Evolutionary conservation across 2,113 vertebrate genomes (phyloP), one percentile per base, ranked within the genome.

Genomic region (Plectropomus leopardus): DNA sequence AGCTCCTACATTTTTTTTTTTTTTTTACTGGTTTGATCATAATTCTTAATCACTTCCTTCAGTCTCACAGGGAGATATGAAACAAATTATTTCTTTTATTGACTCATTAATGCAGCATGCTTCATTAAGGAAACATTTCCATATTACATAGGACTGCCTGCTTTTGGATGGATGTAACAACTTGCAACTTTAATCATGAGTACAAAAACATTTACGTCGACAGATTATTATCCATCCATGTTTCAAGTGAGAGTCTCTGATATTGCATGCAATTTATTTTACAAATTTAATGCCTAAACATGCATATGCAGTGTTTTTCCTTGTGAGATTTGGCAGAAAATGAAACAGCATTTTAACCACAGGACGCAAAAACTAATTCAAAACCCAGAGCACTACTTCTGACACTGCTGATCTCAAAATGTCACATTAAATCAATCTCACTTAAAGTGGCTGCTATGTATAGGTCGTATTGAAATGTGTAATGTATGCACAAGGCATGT

Each of bases 321-420:
- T 11, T 5, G 4, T 28, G 17, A 44, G 28, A 30, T 72, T 51
- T 51, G 57, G 34, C 30, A 44, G 13, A 23, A 65, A 40, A 30
- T 50, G 10, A 64, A 81, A 63, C 3, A 1, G 36, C 19, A 16
- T 73, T 83, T 60, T 34, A 48, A 79, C 48, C 1, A 7, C 51
- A 69, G 4, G 48, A 30, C 21, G 28, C 21, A 71, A 59, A 47
- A 32, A 70, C 13, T 64, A 3, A 71, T 65, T 69, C 55, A 32
- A 78, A 58, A 73, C 23, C n/a, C 8, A 28, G 54, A 67, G 48
- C 36, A 40, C 42, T 28, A 24, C 66, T 74, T 80, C 36, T 75
- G 65, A 83, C 4, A 30, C 28, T 16, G 68, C 66, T 83, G 79
- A 60, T 88, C 83, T 86, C 78, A 89, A 88, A 89, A 88, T 86